phyloP scores from a whole-genome alignment of 2,113 vertebrate species.

The Arothron firmamentum region DNA sequence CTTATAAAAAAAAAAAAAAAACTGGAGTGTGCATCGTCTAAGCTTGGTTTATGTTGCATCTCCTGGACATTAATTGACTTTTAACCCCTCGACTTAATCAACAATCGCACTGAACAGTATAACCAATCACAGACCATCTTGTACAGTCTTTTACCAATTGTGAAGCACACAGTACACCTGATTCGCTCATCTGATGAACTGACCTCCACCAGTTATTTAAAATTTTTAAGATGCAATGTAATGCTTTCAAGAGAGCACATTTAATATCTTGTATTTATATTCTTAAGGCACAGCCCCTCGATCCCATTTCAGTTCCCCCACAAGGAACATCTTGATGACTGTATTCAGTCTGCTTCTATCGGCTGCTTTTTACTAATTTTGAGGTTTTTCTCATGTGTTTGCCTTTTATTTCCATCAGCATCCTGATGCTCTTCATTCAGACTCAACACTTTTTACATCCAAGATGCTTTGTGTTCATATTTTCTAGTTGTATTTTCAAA shows the following conservation, averaged over 20 bases:
- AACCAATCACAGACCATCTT: conserved; percentile 43
- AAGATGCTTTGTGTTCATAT: conserved; percentile 75
- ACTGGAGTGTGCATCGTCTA: conserved; percentile 36
- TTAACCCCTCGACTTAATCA: too few relatives aligned
- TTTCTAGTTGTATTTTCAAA: conserved; percentile 82
- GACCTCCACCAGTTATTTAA: conserved; percentile 19
- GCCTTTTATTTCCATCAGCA: conserved; percentile 65
- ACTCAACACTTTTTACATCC: conserved; percentile 76
- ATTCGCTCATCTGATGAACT: conserved; percentile 1
- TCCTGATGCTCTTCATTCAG: conserved; percentile 66
- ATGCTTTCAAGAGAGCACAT: conserved; percentile 56
- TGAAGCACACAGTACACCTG: conserved; percentile 56
- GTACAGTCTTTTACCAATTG: conserved; percentile 43
- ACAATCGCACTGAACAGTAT: conserved; percentile 35
- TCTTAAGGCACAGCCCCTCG: conserved; percentile 32
- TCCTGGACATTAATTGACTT: conserved; percentile 33
- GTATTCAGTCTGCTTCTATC: conserved; percentile 44
- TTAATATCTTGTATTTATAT: conserved; percentile 44
- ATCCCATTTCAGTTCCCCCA: conserved; percentile 30
- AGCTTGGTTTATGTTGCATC: conserved; percentile 59
- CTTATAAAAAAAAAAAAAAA: conserved; percentile 48
- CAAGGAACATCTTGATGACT: conserved; percentile 24
- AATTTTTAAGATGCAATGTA: conserved; percentile 39
- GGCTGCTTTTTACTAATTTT: conserved; percentile 49
- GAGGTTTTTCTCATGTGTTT: conserved; percentile 54